Percentiles rank a stretch among this genome's conserved stretches.
Conservation (phyloP, 2,797 vertebrate species). For the Clamator glandarius region DNA sequence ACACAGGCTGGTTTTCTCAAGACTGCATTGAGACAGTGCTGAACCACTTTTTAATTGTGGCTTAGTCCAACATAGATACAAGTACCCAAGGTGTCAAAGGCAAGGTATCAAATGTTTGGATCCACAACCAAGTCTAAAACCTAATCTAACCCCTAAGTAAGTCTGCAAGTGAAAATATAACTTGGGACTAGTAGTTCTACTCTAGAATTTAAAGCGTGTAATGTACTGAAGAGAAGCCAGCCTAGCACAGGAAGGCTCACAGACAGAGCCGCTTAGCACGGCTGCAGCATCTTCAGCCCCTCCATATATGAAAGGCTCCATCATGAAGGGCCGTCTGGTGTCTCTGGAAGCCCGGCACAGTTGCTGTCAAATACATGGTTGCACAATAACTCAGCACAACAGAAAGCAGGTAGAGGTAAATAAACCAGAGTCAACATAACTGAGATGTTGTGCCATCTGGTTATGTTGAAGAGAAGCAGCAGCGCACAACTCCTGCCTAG, state of each 20-base stretch:
- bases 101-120: neutral
- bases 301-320: neutral
- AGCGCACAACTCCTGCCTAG: no score
- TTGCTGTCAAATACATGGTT: neutral
- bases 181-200: neutral
- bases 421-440: neutral
- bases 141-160: neutral
- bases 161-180: neutral
- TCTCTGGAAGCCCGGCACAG: neutral
- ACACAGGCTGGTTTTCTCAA: neutral
- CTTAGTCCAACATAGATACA: neutral
- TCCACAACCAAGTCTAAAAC: neutral
- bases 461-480: neutral
- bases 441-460: neutral
- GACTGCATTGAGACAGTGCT: accelerated
- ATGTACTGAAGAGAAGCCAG: neutral
- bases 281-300: neutral
- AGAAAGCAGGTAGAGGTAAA: neutral
- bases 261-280: neutral
- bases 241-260: neutral
- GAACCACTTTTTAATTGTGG: neutral
- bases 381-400: neutral
- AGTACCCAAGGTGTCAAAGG: neutral
- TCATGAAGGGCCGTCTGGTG: neutral
- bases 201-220: neutral